Percentiles rank a stretch among this genome's conserved stretches.
phyloP scores from a whole-genome alignment of 2,113 vertebrate genomes.

The Collichthys lucidus region DNA sequence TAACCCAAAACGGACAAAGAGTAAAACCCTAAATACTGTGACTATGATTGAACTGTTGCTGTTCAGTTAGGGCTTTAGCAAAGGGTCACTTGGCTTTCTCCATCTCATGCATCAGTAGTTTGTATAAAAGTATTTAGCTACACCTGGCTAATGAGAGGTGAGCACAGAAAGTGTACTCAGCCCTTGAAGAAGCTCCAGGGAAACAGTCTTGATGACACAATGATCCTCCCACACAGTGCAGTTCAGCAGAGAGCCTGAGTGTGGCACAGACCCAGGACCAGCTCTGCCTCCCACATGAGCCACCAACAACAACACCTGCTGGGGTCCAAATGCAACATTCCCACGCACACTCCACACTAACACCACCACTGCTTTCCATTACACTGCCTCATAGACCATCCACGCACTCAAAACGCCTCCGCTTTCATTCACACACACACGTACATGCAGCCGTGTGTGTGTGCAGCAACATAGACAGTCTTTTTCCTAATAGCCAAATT shows the following conservation, averaged over 20 bases:
- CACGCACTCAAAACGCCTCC: slow-evolving; percentile 18
- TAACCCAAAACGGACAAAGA: too few relatives aligned
- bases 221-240: slow-evolving; percentile 40
- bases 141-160: slow-evolving; percentile 28
- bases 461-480: slow-evolving; percentile 14
- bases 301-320: slow-evolving; percentile 54
- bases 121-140: slow-evolving; percentile 11
- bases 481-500: slow-evolving; percentile 44
- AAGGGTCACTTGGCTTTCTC: neutral
- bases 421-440: slow-evolving; percentile 24
- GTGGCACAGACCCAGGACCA: slow-evolving; percentile 47
- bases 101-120: neutral
- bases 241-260: slow-evolving; percentile 11
- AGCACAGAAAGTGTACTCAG: neutral
- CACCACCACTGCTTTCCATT: slow-evolving; percentile 52
- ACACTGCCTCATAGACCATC: slow-evolving; percentile 36
- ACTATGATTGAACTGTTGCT: too few relatives aligned
- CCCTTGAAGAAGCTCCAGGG: slow-evolving; percentile 5
- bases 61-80: too few relatives aligned
- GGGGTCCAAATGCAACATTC: slow-evolving; percentile 37
- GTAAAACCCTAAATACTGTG: too few relatives aligned
- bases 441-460: neutral
- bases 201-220: slow-evolving; percentile 30
- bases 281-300: slow-evolving; percentile 54
- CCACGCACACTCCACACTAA: slow-evolving; percentile 49